phyloP scores from a whole-genome alignment of 2,113 vertebrate genomes.

The Cyanoramphus novaezelandiae region DNA sequence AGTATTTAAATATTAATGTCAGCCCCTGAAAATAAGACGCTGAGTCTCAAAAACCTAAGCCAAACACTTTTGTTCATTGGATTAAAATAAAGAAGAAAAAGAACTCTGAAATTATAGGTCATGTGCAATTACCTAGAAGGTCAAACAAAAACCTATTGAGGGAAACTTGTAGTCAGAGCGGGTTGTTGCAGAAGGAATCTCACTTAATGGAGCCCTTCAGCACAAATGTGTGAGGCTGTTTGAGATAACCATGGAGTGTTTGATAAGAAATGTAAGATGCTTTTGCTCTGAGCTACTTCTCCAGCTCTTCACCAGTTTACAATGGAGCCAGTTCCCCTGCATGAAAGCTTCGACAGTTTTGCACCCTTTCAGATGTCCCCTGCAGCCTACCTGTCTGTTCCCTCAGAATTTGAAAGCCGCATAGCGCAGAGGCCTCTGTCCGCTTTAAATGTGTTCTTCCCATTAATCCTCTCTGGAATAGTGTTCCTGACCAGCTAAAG shows the following conservation, averaged over 20 bases:
- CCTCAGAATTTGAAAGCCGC: neutral
- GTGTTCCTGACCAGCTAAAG: neutral
- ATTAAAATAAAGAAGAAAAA: neutral
- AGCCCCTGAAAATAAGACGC: neutral
- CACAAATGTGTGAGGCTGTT: neutral
- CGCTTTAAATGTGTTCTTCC: neutral
- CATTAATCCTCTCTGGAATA: neutral
- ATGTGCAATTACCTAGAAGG: neutral
- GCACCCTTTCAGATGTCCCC: neutral
- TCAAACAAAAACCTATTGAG: constrained; percentile 23
- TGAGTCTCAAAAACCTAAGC: neutral
- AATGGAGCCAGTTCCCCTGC: neutral
- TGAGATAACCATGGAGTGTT: constrained; percentile 35
- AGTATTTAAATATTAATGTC: neutral
- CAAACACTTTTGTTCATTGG: neutral
- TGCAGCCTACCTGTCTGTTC: neutral
- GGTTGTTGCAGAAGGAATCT: neutral
- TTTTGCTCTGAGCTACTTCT: constrained; percentile 17
- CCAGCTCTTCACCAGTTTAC: neutral
- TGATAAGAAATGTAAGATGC: constrained; percentile 12
- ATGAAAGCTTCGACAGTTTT: neutral
- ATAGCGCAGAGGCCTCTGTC: neutral
- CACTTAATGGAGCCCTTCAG: neutral
- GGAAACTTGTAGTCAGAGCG: neutral
- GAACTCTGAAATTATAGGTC: neutral